These are phyloP conservation scores for Vidua macroura DNA, from an alignment of 2,113 vertebrate species.

Conservation along the genomic window DNA sequence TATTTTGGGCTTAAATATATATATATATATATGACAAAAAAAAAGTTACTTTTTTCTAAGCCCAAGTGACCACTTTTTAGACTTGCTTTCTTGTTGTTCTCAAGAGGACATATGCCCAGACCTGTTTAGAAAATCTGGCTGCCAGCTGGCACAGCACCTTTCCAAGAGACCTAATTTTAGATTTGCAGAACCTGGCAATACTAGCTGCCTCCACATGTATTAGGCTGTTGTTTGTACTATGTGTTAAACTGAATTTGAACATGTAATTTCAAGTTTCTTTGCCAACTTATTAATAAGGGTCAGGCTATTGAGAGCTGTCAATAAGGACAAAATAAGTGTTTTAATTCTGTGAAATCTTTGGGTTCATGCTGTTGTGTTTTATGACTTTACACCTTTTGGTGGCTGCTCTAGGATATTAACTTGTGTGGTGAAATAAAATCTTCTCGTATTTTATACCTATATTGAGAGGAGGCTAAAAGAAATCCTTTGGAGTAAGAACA, in stretches of 20 bases:
- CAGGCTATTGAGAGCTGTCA: background rate
- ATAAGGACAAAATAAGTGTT: background rate
- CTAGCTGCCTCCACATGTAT: background rate
- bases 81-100: background rate
- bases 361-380: background rate
- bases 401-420: background rate
- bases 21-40: background rate
- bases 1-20: background rate
- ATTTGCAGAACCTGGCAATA: background rate
- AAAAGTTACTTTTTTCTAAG: background rate
- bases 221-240: background rate
- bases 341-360: background rate
- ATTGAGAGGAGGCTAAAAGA: background rate
- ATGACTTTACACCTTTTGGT: background rate
- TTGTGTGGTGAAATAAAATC: background rate
- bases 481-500: background rate
- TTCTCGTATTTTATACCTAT: background rate
- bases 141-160: constrained; percentile 12
- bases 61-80: background rate
- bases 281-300: background rate
- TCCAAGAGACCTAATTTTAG: background rate
- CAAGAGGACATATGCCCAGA: background rate
- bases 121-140: background rate
- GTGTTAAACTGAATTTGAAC: background rate
- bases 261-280: background rate